Conservation (phyloP, 2,888 invertebrate genomes). For the Scaptomyza flava region DNA sequence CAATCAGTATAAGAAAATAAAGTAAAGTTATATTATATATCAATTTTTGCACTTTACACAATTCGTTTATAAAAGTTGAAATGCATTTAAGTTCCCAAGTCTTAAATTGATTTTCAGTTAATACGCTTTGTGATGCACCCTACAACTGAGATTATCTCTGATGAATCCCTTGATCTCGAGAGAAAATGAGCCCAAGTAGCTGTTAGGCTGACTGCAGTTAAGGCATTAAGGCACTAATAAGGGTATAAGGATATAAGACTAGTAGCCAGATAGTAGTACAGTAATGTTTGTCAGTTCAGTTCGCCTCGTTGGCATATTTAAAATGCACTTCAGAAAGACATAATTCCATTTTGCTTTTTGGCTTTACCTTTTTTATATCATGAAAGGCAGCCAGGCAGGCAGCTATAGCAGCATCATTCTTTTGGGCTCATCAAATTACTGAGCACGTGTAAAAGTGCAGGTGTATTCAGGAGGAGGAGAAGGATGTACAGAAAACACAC, state of each 20-base stretch:
- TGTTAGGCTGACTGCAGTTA: constrained; percentile 15
- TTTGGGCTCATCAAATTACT: constrained; percentile 72
- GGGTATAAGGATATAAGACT: too few relatives aligned
- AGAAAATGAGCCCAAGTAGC: constrained; percentile 59
- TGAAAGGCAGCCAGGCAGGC: not conserved
- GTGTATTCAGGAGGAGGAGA: constrained; percentile 28
- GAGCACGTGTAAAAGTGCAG: constrained; percentile 64
- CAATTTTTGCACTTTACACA: not conserved
- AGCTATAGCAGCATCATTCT: constrained; percentile 26
- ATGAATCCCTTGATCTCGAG: constrained; percentile 28
- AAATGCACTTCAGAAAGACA: constrained; percentile 74
- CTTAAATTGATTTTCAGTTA: constrained; percentile 68
- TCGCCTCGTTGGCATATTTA: constrained; percentile 69
- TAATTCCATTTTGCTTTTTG: constrained; percentile 74
- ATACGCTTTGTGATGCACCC: constrained; percentile 46
- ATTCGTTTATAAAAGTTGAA: constrained; percentile 4
- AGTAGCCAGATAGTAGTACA: constrained; percentile 17
- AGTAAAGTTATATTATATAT: too few relatives aligned
- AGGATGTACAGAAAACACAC: constrained; percentile 1
- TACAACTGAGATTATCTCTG: constrained; percentile 56
- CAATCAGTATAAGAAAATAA: too few relatives aligned
- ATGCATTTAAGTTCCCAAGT: constrained; percentile 37
- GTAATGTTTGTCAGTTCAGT: constrained; percentile 45
- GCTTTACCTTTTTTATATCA: constrained; percentile 34
- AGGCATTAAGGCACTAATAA: not conserved